Percentiles rank a stretch among this genome's conserved stretches.
These are phyloP conservation scores for Trematomus loennbergii DNA, from an alignment of 2,113 vertebrate genomes.

Conservation along the genomic window DNA sequence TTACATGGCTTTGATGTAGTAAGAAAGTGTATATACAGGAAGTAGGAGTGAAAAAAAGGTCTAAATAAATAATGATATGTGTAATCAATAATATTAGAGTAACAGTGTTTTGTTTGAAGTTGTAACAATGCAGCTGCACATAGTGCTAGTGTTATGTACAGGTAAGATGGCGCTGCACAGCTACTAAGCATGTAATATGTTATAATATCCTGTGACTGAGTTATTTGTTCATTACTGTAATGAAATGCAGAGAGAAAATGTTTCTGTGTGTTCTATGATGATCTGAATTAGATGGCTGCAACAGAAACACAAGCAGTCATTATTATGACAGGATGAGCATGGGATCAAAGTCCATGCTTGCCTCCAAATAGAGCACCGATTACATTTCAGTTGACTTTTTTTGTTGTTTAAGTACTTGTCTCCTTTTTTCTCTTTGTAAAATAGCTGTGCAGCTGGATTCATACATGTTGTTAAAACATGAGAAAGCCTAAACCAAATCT, in stretches of 20 bases:
- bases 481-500: conserved; percentile 3
- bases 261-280: not conserved
- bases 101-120: not conserved
- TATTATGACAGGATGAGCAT: conserved; percentile 6
- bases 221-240: conserved; percentile 1
- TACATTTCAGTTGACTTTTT: not conserved
- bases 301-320: not conserved
- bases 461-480: not conserved
- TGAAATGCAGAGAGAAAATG: not conserved
- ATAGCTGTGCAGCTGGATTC: not conserved
- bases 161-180: not conserved
- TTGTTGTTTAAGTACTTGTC: not conserved
- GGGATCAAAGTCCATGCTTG: not conserved
- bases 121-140: not conserved
- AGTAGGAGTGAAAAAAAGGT: not conserved
- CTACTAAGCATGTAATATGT: conserved; percentile 6
- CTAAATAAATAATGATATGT: conserved; percentile 15
- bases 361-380: not conserved
- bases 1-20: not conserved
- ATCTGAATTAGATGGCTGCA: not conserved
- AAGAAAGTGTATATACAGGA: not conserved
- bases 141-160: not conserved
- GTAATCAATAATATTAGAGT: not conserved
- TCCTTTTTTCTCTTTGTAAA: not conserved
- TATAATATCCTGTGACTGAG: not conserved